Base-by-base conservation (phyloP, 2,113 vertebrate species). In the Saguinus midas region DNA sequence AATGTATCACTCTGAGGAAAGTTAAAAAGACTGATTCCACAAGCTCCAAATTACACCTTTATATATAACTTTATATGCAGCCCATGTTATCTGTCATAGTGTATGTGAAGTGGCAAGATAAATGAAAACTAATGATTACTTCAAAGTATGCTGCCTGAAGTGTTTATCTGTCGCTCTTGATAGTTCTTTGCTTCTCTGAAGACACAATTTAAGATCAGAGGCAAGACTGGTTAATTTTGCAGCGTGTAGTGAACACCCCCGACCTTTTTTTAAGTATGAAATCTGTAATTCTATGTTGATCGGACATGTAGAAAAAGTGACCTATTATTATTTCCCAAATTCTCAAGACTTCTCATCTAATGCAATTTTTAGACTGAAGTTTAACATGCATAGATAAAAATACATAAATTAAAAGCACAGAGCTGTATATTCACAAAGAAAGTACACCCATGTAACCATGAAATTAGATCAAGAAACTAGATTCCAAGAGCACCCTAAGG, bases 311-410 rank as follows among this genome's bases (percentile, higher is more conserved):
- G 73, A 83, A 94, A 82, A 84, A 61, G 32, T 82, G 18, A 81
- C 79, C 12, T 91, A 80, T 35, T 21, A 83, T 94, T 94, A 83
- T 94, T 94, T 76, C 27, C 13, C 45, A 88, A 94, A 96, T 90
- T 94, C 70, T 95, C 78, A 97, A 95, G 73, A 0, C 52, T 92
- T 94, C 45, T 87, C 48, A 73, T 27, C 48, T 61, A 87, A 83
- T 32, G 50, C 6, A 72, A 82, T n/a, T 87, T 91, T 91, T 68
- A 85, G 94, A 88, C 25, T 50, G 40, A 79, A 78, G n/a, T 66
- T 88, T 73, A 92, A 84, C 45, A 92, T 25, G 37, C 6, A 20
- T 40, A 64, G 55, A 40, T 25, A 89, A 43, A 85, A 92, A 95
- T 10, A 16, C 32, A 88, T 20, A 89, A 80, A 76, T 45, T 45